Evolutionary conservation across 2,113 vertebrate genomes (phyloP).

Genomic region (Aythya baeri): DNA sequence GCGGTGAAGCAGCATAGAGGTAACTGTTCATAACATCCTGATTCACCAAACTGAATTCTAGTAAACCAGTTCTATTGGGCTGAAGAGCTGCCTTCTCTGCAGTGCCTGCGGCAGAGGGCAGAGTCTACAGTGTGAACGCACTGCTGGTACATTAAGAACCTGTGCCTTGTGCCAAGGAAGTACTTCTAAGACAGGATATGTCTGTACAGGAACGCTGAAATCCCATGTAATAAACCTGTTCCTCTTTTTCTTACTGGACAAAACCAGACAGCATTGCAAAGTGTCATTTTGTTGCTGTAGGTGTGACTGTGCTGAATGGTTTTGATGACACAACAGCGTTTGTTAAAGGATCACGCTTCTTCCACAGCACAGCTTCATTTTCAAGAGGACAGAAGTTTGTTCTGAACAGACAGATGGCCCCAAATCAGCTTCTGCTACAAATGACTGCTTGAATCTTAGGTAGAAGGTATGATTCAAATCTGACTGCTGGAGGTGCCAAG

Average conservation of each 20-base stretch:
- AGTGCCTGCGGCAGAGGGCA: neutral
- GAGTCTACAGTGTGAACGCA: neutral
- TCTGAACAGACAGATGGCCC: constrained; percentile 50
- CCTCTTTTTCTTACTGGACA: neutral
- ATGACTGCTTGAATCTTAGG: neutral
- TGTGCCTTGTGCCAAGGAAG: neutral
- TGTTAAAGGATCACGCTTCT: neutral
- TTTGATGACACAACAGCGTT: neutral
- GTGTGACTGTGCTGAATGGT: neutral
- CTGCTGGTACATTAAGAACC: neutral
- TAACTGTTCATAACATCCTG: neutral
- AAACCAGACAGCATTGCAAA: neutral
- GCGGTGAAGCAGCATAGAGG: neutral
- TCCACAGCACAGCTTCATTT: neutral
- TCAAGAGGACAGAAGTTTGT: constrained; percentile 16
- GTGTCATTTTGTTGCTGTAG: neutral
- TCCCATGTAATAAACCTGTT: rapidly evolving
- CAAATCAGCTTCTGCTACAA: constrained; percentile 32
- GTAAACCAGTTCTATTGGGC: neutral
- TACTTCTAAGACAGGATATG: neutral
- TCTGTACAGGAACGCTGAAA: rapidly evolving
- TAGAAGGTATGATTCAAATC: constrained; percentile 35
- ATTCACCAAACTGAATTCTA: neutral
- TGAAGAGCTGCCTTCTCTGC: neutral
- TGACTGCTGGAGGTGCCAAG: constrained; percentile 50